Conservation (phyloP, 2,797 vertebrate genomes). For the Lutra lutra region DNA sequence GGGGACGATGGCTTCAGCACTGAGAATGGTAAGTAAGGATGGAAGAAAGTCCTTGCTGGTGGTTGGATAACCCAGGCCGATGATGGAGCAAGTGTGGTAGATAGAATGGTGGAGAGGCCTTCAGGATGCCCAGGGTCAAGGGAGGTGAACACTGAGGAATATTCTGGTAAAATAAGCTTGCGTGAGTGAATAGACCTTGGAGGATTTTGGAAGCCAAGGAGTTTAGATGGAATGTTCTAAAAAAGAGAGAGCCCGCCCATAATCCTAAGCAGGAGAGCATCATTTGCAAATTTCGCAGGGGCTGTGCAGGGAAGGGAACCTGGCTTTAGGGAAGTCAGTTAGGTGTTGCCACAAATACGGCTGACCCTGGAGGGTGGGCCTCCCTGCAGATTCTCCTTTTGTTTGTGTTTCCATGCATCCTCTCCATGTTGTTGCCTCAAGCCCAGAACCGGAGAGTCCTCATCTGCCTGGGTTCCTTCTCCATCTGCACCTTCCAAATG, state of each 20-base stretch:
- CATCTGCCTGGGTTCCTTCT: not conserved
- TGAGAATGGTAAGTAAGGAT: not conserved
- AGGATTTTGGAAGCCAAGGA: not conserved
- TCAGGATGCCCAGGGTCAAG: not conserved
- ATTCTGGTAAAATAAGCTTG: not conserved
- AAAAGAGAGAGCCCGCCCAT: not conserved
- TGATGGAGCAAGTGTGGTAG: not conserved
- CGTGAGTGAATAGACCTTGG: not conserved
- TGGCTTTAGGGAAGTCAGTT: not conserved
- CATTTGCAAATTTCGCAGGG: not conserved
- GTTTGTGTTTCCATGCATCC: not conserved
- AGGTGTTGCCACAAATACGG: not conserved
- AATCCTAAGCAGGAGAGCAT: not conserved
- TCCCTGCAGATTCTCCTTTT: not conserved
- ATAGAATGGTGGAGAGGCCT: not conserved
- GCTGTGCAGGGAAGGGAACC: not conserved
- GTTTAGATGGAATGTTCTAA: not conserved
- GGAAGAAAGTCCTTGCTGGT: not conserved
- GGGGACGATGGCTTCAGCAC: not conserved
- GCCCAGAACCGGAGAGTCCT: not conserved
- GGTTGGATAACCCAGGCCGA: accelerated
- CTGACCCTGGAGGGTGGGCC: not conserved
- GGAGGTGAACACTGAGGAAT: not conserved
- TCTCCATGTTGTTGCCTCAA: not conserved
- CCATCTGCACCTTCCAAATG: not conserved